Conservation (phyloP, 2,113 vertebrate species). For the Coturnix japonica region DNA sequence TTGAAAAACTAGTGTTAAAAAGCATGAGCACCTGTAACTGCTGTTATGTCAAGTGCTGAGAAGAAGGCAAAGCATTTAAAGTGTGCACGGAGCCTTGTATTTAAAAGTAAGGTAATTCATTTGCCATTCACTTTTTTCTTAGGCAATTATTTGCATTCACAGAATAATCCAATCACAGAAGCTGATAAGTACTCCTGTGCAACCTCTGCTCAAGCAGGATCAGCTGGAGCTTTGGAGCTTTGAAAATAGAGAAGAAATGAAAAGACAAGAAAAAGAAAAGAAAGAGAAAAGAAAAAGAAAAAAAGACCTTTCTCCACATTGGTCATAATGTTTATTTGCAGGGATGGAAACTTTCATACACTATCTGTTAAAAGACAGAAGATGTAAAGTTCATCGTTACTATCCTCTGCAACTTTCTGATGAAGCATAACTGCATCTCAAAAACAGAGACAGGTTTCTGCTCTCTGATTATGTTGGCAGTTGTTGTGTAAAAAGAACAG, state of each 20-base stretch:
- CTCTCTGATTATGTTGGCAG: neutral
- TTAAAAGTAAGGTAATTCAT: neutral
- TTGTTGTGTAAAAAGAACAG: conserved; percentile 15
- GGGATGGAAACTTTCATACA: neutral
- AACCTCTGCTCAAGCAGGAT: neutral
- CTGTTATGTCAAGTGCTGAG: neutral
- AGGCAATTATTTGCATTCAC: neutral
- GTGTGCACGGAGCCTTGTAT: no score
- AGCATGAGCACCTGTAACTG: neutral
- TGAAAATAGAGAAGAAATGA: no score
- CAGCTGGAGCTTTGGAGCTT: neutral
- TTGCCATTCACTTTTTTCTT: neutral
- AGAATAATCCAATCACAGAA: neutral
- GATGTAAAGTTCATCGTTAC: neutral
- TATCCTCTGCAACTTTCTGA: neutral
- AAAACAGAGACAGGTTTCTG: neutral
- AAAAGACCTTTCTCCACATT: no score
- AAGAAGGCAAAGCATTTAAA: neutral
- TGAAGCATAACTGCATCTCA: neutral
- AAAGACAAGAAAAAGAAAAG: no score
- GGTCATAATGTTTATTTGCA: conserved; percentile 1
- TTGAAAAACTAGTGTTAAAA: neutral
- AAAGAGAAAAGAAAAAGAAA: no score
- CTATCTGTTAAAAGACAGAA: neutral
- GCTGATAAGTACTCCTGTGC: rapidly evolving